Evolutionary conservation across 1,140 invertebrate species (phyloP).

Genomic region (Leptinotarsa texana): DNA sequence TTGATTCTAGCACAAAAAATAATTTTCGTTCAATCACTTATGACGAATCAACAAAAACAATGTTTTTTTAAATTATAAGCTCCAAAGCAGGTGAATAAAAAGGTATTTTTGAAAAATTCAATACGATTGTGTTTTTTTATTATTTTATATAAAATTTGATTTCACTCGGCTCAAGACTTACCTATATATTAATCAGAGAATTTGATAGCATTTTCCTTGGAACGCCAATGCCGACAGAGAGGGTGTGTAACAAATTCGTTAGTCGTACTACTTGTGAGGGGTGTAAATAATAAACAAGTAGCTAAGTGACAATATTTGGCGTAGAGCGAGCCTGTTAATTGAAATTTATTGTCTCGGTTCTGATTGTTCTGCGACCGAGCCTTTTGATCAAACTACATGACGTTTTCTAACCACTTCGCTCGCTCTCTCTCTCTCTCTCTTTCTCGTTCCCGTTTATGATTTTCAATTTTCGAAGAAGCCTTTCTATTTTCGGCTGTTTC

Average conservation of each 20-base stretch:
- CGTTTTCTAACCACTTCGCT: conserved; percentile 40
- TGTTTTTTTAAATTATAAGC: too few relatives aligned
- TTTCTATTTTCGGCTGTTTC: conserved; percentile 8
- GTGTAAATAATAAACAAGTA: conserved; percentile 54
- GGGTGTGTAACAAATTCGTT: neutral
- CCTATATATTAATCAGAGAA: too few relatives aligned
- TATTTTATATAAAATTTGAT: too few relatives aligned
- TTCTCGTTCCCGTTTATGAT: conserved; percentile 39
- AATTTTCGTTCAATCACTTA: too few relatives aligned
- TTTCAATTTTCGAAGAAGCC: conserved; percentile 29
- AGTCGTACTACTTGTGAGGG: conserved; percentile 23
- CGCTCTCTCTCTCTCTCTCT: conserved; percentile 29
- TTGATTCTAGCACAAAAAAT: too few relatives aligned
- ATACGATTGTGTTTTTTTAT: too few relatives aligned
- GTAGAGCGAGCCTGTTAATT: conserved; percentile 48
- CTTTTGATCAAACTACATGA: conserved; percentile 45
- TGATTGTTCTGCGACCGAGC: conserved; percentile 49
- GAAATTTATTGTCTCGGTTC: conserved; percentile 52
- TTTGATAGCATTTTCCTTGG: neutral
- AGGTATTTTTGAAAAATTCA: too few relatives aligned
- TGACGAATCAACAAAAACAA: too few relatives aligned
- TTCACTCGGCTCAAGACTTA: too few relatives aligned
- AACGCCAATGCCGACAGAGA: neutral
- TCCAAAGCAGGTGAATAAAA: too few relatives aligned
- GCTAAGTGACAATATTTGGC: conserved; percentile 51